Base-by-base conservation (phyloP, 2,113 vertebrate genomes). In the Ailurus styani region DNA sequence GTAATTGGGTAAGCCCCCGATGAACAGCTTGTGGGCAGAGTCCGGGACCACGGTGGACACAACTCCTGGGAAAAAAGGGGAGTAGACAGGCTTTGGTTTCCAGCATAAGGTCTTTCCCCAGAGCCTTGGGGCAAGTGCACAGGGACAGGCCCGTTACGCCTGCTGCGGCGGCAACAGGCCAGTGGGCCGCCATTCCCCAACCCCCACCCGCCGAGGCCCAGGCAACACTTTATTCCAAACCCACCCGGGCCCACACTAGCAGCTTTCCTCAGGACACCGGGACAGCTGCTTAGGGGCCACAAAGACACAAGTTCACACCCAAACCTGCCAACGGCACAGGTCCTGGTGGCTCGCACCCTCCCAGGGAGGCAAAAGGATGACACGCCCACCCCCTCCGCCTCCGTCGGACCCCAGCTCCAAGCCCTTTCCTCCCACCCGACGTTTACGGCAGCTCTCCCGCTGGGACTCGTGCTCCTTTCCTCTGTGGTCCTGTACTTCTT, bases 41-140 rank as follows among this genome's bases (percentile, higher is more conserved):
- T 99, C 99, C 0, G 99, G 99, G 66, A 99, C 99, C 98, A 99
- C 99, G 5, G 99, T 99, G 96, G 99, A 99, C 86, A 99, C 99
- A 81, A 99, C 99, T 50, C 99, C 99, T 99, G 89, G 3, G 3
- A 52, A 25, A 3, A 93, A 9, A 64, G 64, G 15, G 5, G 31
- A 60, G 31, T 1, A 45, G 6, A 54, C n/a, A 1, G 60, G 86
- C 40, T 87, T 97, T 20, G 62, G 90, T 86, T 79, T 20, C 62
- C 45, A 34, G 37, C 29, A 77, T 2, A 18, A 66, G 13, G 55
- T 47, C 42, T 72, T 9, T 0, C n/a, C 50, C 25, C 42, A 40
- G 52, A n/a, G 17, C 17, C 68, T 54, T 17, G 21, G 21, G 47
- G 34, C 3, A 29, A 5, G 31, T 11, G 50, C 12, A 10, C 34